phyloP scores from a whole-genome alignment of 2,888 invertebrate genomes.

The Artemia sinica region DNA sequence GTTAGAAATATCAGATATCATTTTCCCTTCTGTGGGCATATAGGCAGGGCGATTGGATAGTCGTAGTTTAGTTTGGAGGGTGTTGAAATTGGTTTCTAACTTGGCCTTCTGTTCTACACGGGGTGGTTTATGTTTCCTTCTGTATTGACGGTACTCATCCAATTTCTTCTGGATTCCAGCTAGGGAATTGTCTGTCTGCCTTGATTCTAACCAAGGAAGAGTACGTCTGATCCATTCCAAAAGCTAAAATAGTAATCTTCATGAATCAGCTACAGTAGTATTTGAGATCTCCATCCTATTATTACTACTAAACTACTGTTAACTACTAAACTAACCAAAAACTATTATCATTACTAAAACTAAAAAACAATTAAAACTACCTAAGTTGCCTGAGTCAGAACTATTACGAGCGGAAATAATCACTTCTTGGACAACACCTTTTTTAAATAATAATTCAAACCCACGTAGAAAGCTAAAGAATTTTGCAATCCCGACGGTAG shows the following conservation, averaged over 20 bases:
- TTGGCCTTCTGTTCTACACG: conserved; percentile 98
- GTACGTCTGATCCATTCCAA: conserved; percentile 97
- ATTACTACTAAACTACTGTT: not conserved
- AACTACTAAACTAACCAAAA: not conserved
- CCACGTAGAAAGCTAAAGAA: too few species aligned
- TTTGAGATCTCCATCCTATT: not conserved
- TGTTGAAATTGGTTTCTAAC: conserved; percentile 98
- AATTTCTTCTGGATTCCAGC: conserved; percentile 92
- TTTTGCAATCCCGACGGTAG: too few species aligned
- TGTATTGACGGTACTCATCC: conserved; percentile 96
- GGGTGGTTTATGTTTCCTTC: conserved; percentile 97
- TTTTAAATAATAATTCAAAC: too few species aligned
- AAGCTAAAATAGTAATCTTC: conserved; percentile 40
- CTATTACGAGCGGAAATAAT: too few species aligned
- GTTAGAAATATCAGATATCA: conserved; percentile 93
- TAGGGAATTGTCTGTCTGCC: conserved; percentile 92
- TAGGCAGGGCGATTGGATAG: conserved; percentile 97
- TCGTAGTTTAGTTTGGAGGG: conserved; percentile 92
- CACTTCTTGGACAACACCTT: too few species aligned
- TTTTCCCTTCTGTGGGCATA: conserved; percentile 97
- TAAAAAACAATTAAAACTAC: too few species aligned
- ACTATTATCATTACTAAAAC: too few species aligned
- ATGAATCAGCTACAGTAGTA: not conserved
- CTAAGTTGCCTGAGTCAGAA: too few species aligned
- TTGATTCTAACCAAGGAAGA: conserved; percentile 90